phyloP scores from a whole-genome alignment of 2,797 vertebrate genomes.

The Meriones psammophilus region DNA sequence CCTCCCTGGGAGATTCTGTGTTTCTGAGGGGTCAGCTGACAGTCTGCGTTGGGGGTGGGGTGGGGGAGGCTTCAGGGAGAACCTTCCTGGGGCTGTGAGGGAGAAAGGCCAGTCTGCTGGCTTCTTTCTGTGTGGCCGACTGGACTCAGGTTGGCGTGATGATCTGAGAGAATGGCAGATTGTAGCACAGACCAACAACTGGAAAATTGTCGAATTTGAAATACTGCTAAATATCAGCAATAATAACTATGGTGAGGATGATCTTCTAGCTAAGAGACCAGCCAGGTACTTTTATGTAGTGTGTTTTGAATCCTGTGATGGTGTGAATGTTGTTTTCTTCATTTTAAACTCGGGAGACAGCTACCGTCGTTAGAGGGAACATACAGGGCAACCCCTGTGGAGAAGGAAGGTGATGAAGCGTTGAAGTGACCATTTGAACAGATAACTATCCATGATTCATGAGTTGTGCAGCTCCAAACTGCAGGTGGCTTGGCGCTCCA shows the following conservation, averaged over 20 bases:
- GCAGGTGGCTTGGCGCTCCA: background rate
- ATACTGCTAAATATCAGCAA: background rate
- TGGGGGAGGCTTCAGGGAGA: no score
- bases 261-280: background rate
- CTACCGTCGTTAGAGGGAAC: background rate
- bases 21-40: background rate
- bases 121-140: background rate
- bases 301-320: conserved; percentile 8
- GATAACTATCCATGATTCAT: background rate
- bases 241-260: background rate
- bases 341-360: background rate
- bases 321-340: background rate
- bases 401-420: background rate
- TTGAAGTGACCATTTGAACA: background rate
- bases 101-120: no score
- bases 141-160: background rate
- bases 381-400: background rate
- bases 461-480: background rate
- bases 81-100: background rate
- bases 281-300: conserved; percentile 11
- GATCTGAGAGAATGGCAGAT: background rate
- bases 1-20: background rate
- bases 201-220: conserved; percentile 22
- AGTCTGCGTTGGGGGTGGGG: background rate
- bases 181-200: background rate